These are phyloP conservation scores for Eurystomus gularis DNA, from an alignment of 2,113 vertebrate genomes.

Conservation along the genomic window DNA sequence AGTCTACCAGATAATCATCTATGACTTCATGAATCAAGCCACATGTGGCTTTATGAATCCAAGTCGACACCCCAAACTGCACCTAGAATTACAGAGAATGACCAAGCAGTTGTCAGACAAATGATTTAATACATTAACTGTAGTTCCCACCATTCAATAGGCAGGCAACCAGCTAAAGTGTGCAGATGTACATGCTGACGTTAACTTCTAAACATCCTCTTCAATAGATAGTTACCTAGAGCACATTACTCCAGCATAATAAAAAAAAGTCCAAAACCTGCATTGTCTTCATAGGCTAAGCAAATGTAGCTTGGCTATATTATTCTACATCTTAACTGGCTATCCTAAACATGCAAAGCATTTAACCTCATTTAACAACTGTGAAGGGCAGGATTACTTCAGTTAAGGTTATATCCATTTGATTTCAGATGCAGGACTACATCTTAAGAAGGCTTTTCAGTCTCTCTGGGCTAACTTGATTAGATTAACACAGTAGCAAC, in stretches of 20 bases:
- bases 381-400: background rate
- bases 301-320: background rate
- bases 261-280: background rate
- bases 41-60: background rate
- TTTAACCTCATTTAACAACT: background rate
- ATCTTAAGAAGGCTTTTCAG: background rate
- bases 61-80: background rate
- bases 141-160: background rate
- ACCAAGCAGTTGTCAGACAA: background rate
- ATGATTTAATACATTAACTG: background rate
- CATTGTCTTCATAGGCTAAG: background rate
- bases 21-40: slow-evolving; percentile 13
- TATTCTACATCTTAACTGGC: background rate
- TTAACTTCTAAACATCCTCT: background rate
- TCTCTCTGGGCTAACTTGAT: background rate
- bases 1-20: background rate
- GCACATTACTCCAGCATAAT: background rate
- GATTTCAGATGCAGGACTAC: background rate
- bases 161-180: background rate
- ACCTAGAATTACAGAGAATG: background rate
- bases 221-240: background rate
- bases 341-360: background rate
- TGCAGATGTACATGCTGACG: background rate
- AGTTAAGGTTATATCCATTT: background rate
- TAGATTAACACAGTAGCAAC: background rate